phyloP scores from a whole-genome alignment of 1,140 invertebrate species.

The Diachasma alloeum region DNA sequence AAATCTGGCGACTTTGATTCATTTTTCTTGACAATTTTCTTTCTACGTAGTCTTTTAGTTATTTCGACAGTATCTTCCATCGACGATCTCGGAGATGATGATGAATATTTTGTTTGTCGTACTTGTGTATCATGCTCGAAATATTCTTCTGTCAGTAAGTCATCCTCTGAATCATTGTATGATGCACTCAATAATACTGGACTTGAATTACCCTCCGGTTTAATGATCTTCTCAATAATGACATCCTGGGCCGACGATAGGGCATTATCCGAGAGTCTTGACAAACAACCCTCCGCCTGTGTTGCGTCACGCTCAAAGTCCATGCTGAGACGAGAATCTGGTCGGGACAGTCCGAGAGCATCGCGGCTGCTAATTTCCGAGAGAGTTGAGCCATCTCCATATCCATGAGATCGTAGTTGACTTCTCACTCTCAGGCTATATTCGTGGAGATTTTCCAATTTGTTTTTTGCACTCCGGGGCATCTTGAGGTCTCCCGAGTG shows the following conservation, averaged over 20 bases:
- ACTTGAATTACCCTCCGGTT: not conserved
- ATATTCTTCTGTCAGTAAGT: slow-evolving; percentile 37
- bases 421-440: slow-evolving; percentile 54
- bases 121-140: slow-evolving; percentile 40
- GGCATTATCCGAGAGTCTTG: not conserved
- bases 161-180: slow-evolving; percentile 54
- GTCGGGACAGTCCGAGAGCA: slow-evolving; percentile 31
- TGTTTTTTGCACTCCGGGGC: slow-evolving; percentile 45
- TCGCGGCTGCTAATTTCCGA: slow-evolving; percentile 51
- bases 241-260: not conserved
- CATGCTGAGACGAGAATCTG: slow-evolving; percentile 34
- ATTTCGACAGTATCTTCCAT: slow-evolving; percentile 38
- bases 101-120: no score
- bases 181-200: slow-evolving; percentile 38
- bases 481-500: slow-evolving; percentile 46
- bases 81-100: slow-evolving; percentile 44
- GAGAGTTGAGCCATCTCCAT: slow-evolving; percentile 41
- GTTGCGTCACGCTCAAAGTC: slow-evolving; percentile 19
- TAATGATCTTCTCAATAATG: not conserved
- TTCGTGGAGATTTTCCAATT: slow-evolving; percentile 59
- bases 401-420: slow-evolving; percentile 49
- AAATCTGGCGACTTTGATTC: slow-evolving; percentile 38
- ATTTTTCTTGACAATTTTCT: slow-evolving; percentile 26
- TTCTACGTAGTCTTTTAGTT: slow-evolving; percentile 16
- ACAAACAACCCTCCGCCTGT: not conserved